Evolutionary conservation across 1,140 invertebrate species (phyloP), one percentile per base, ranked within the genome.

Genomic region (Nixonia krombeini): DNA sequence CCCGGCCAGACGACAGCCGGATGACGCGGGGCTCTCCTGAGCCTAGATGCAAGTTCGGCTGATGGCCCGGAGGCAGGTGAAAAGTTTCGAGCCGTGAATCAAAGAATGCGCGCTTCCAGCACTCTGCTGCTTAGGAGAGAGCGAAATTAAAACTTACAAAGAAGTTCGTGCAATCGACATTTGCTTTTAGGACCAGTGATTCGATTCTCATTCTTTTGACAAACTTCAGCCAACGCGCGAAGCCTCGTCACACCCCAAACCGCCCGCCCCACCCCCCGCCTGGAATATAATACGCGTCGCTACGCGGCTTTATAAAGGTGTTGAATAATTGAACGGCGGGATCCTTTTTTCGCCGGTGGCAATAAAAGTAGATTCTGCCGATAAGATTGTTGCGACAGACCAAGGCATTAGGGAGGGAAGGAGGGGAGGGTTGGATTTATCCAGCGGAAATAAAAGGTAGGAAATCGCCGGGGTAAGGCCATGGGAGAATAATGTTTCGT

Each of bases 401-500:
- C 5, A 13, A 5, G 4, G 12, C 35, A 9, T 37, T 37, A 37
- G 17, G 35, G 12, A 16, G 12, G 7, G 2, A 15, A 16, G n/a
- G n/a, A n/a, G n/a, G n/a, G n/a, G n/a, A n/a, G n/a, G n/a, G n/a
- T n/a, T 13, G 35, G 6, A 37, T 37, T 44, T 40, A 38, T 21
- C 21, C 37, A 44, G 4, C 12, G 15, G 18, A 21, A 42, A 42
- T 9, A 28, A 40, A 35, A 40, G 31, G 15, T 2, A 23, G n/a
- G 23, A 50, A 37, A 23, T 45, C 23, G n/a, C n/a, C n/a, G n/a
- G n/a, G n/a, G n/a, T n/a, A n/a, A n/a, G n/a, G n/a, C n/a, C 23
- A 41, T 33, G 18, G 33, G 58, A 74, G 78, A 78, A 73, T 80
- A 76, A 78, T 78, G 69, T 72, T 70, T 74, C 68, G 68, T 74